These are phyloP conservation scores for Oxyscelio sp. DNA, from an alignment of 2,888 invertebrate genomes.

Conservation along the genomic window DNA sequence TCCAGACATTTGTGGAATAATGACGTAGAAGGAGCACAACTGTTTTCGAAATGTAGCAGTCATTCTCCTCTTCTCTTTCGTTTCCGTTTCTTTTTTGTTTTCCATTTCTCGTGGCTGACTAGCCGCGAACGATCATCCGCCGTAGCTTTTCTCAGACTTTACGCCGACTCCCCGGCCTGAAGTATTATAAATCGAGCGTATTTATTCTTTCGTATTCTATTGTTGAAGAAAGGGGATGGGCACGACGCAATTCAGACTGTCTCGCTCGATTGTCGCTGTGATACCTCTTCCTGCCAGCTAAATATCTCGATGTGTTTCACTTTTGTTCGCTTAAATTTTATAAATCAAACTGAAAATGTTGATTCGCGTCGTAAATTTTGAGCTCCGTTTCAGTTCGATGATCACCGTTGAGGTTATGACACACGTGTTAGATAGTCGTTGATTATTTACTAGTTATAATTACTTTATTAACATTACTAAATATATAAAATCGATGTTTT, in stretches of 20 bases:
- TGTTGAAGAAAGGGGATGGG: constrained; percentile 44
- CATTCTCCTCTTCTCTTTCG: constrained; percentile 33
- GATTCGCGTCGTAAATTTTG: neutral
- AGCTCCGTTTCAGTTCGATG: neutral
- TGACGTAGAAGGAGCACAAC: constrained; percentile 36
- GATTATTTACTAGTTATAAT: too few relatives aligned
- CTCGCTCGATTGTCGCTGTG: constrained; percentile 53
- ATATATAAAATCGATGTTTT: too few relatives aligned
- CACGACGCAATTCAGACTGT: constrained; percentile 52
- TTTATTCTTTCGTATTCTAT: constrained; percentile 61
- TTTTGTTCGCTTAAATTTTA: constrained; percentile 37
- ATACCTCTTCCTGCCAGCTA: constrained; percentile 52
- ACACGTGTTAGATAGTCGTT: neutral
- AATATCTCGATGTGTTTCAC: constrained; percentile 40
- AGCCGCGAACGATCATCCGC: constrained; percentile 53
- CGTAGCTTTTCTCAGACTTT: constrained; percentile 55
- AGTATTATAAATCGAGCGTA: constrained; percentile 71
- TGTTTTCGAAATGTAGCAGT: constrained; percentile 44
- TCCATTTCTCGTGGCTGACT: constrained; percentile 62
- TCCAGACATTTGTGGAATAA: constrained; percentile 43
- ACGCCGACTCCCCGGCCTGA: constrained; percentile 42
- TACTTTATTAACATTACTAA: too few relatives aligned
- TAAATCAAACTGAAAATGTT: constrained; percentile 11
- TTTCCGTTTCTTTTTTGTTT: constrained; percentile 57
- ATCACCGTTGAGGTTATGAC: neutral